These are phyloP conservation scores for Molossus alvarezi DNA, from an alignment of 2,797 vertebrate genomes.

Conservation along the genomic window DNA sequence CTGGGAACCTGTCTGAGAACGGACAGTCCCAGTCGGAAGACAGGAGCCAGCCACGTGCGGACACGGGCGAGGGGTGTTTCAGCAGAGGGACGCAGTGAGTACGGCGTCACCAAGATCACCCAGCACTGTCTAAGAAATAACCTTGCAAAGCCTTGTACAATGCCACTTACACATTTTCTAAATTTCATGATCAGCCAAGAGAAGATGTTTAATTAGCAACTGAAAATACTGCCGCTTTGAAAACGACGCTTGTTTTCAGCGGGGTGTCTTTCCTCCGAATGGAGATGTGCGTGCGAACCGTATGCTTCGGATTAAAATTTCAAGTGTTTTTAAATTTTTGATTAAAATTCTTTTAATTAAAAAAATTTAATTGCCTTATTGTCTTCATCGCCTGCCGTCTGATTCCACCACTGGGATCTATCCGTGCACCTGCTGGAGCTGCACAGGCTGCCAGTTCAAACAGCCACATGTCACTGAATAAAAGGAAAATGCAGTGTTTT, in stretches of 20 bases:
- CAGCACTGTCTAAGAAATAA: neutral
- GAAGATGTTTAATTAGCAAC: constrained; percentile 62
- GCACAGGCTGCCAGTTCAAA: constrained; percentile 68
- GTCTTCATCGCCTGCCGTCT: constrained; percentile 14
- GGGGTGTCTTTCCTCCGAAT: constrained; percentile 7
- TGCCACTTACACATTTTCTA: constrained; percentile 20
- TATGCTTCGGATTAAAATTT: constrained; percentile 78
- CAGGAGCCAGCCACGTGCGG: neutral
- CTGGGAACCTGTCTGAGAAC: neutral
- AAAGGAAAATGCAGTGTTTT: constrained; percentile 70
- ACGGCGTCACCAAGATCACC: neutral
- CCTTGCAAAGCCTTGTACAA: constrained; percentile 34
- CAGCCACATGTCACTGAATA: constrained; percentile 69
- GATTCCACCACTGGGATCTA: constrained; percentile 61
- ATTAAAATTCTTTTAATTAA: constrained; percentile 80
- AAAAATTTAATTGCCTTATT: constrained; percentile 74
- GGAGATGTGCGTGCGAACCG: constrained; percentile 10
- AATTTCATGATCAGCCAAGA: neutral
- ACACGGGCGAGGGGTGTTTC: neutral
- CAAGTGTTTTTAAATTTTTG: constrained; percentile 79
- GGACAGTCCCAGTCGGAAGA: neutral
- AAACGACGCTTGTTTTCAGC: constrained; percentile 70
- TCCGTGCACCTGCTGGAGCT: constrained; percentile 70
- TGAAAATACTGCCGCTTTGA: constrained; percentile 54
- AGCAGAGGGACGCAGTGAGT: neutral